Percentiles rank a stretch among this genome's conserved stretches.
phyloP scores from a whole-genome alignment of 1,140 invertebrate genomes.

The Colletes gigas region DNA sequence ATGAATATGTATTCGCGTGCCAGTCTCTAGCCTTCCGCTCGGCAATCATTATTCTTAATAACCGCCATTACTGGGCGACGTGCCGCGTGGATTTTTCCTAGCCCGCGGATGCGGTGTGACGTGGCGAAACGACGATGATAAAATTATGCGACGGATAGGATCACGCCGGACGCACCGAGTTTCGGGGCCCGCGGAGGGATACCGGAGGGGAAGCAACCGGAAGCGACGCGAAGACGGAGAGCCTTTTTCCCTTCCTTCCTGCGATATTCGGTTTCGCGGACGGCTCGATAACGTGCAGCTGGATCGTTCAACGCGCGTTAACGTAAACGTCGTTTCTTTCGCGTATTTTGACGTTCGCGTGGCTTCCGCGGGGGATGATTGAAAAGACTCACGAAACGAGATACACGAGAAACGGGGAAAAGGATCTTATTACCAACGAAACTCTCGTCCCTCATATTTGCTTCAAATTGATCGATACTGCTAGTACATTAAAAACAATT shows the following conservation, averaged over 20 bases:
- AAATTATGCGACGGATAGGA: slow-evolving; percentile 49
- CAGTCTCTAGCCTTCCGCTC: slow-evolving; percentile 52
- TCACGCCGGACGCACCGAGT: neutral
- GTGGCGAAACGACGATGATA: slow-evolving; percentile 46
- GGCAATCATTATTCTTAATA: slow-evolving; percentile 67
- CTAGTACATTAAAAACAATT: no score
- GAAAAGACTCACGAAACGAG: no score
- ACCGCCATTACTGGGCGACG: slow-evolving; percentile 50
- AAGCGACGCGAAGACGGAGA: no score
- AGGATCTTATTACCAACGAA: no score
- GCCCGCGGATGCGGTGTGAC: slow-evolving; percentile 41
- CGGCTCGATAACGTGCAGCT: neutral
- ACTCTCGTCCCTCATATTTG: no score
- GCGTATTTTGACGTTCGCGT: neutral
- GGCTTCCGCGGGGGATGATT: no score
- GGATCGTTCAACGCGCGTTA: no score
- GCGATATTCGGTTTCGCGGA: neutral
- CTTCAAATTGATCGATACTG: no score
- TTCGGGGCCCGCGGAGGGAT: no score
- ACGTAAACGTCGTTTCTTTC: neutral
- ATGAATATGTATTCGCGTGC: slow-evolving; percentile 62
- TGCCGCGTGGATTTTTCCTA: slow-evolving; percentile 51
- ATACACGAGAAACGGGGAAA: no score
- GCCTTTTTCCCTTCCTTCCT: neutral
- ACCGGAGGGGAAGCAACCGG: neutral